Percentiles rank a stretch among this genome's conserved stretches.
phyloP scores from a whole-genome alignment of 2,797 vertebrate species.

The Phataginus tetradactyla region DNA sequence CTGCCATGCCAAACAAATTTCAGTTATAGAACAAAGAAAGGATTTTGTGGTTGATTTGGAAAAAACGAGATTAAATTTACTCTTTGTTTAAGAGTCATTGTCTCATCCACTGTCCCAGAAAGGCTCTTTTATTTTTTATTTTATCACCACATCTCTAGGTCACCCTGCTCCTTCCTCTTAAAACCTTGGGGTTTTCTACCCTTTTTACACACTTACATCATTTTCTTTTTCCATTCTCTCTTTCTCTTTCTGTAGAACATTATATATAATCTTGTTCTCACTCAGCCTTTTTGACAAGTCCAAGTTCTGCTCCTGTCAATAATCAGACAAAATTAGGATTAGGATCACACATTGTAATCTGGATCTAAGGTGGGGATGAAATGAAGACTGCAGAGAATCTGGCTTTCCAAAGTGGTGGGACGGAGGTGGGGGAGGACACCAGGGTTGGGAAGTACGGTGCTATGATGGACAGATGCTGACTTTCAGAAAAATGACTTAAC shows the following conservation, averaged over 20 bases:
- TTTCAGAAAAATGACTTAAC: not conserved
- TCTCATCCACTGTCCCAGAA: not conserved
- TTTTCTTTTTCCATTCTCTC: slow-evolving; percentile 64
- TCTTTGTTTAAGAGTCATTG: not conserved
- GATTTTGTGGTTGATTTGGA: not conserved
- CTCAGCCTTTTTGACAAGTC: slow-evolving; percentile 65
- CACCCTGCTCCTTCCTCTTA: not conserved
- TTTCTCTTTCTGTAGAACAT: slow-evolving; percentile 73
- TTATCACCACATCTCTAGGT: not conserved
- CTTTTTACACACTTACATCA: slow-evolving; percentile 71
- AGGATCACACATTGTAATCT: not conserved
- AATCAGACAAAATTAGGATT: not conserved
- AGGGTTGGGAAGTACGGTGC: not conserved
- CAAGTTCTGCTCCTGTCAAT: slow-evolving; percentile 66
- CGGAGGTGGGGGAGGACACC: not conserved
- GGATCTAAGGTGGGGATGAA: not conserved
- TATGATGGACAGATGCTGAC: not conserved
- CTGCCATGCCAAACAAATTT: not conserved
- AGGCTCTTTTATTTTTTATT: not conserved
- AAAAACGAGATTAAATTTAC: not conserved
- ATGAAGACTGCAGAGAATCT: not conserved
- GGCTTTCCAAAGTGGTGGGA: not conserved
- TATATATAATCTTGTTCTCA: slow-evolving; percentile 53
- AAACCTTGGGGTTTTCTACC: not conserved
- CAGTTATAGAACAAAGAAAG: not conserved